Conservation (phyloP, 2,113 vertebrate species). For the Phylloscopus trochiloides region DNA sequence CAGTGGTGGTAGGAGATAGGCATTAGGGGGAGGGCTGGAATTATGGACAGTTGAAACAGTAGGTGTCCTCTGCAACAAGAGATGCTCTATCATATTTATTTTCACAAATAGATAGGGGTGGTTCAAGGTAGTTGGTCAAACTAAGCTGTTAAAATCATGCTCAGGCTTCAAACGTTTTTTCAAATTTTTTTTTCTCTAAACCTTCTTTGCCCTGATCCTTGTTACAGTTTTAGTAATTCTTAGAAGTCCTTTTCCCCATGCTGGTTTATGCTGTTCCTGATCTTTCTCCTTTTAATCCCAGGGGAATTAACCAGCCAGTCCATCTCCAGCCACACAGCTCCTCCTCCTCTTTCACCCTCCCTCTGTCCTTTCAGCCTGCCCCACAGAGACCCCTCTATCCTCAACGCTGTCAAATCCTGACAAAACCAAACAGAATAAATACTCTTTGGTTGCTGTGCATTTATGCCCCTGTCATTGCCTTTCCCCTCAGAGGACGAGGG, state of each 20-base stretch:
- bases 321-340: background rate
- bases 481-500: background rate
- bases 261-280: background rate
- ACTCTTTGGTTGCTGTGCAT: background rate
- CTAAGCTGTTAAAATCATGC: background rate
- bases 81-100: background rate
- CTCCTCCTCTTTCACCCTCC: background rate
- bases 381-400: background rate
- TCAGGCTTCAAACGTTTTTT: background rate
- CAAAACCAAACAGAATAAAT: background rate
- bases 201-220: background rate
- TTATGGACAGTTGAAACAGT: background rate
- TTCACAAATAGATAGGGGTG: background rate
- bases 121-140: background rate
- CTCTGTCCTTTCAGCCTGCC: background rate
- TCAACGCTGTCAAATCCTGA: background rate
- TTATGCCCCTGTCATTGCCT: background rate
- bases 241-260: background rate
- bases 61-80: background rate
- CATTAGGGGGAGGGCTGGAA: background rate
- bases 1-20: background rate
- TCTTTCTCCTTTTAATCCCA: background rate
- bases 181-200: background rate
- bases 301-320: background rate
- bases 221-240: background rate